Evolutionary conservation across 1,140 invertebrate species (phyloP).

Genomic region (Drosophila chauvacae): DNA sequence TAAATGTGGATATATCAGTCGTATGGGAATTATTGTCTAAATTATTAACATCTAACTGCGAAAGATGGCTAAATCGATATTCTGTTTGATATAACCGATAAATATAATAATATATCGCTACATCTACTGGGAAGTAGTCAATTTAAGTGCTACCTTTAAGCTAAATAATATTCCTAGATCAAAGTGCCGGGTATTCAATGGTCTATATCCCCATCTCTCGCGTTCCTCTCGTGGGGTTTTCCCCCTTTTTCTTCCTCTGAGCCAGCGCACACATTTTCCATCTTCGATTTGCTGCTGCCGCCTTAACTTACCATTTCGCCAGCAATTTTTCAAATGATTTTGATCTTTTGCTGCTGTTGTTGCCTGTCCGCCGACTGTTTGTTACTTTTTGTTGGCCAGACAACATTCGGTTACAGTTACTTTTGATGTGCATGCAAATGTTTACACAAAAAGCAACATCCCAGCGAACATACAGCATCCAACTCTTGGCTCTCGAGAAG

Average conservation of each 20-base stretch:
- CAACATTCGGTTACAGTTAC: constrained; percentile 51
- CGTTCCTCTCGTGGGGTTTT: not conserved
- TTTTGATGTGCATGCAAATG: constrained; percentile 63
- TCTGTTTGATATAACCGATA: no score
- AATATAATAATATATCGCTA: no score
- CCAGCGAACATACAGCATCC: constrained; percentile 6
- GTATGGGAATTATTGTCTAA: not conserved
- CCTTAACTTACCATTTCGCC: constrained; percentile 35
- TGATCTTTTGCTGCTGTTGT: constrained; percentile 49
- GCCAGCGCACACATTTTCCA: constrained; percentile 19
- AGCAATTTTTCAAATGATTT: constrained; percentile 60
- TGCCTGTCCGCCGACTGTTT: constrained; percentile 38
- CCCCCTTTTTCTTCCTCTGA: not conserved
- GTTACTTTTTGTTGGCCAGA: constrained; percentile 39
- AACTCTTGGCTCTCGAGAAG: not conserved
- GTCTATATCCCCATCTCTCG: not conserved
- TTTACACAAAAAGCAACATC: constrained; percentile 44
- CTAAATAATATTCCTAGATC: not conserved
- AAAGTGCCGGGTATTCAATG: constrained; percentile 3
- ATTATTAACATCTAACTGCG: not conserved
- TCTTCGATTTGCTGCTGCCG: constrained; percentile 43
- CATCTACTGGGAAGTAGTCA: no score
- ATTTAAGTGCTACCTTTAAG: not conserved
- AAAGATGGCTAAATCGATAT: no score
- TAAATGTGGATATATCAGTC: not conserved